These are phyloP conservation scores for Spea multiplicata DNA, from an alignment of 2,113 vertebrate genomes.

Conservation along the genomic window DNA sequence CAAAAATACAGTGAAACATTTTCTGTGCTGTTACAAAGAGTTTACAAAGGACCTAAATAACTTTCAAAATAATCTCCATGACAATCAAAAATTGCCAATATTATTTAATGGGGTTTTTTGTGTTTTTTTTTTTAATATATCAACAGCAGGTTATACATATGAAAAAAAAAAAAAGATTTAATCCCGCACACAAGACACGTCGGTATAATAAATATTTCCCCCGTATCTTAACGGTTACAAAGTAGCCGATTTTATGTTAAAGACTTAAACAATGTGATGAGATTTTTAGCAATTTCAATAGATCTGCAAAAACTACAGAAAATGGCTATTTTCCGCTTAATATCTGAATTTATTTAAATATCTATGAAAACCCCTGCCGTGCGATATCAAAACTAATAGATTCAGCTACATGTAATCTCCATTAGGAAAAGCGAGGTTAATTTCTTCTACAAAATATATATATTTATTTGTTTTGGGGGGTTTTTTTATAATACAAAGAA, in stretches of 20 bases:
- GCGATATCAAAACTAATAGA: constrained; percentile 81
- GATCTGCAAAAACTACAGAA: background rate
- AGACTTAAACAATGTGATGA: constrained; percentile 51
- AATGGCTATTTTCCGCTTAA: constrained; percentile 80
- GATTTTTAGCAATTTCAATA: constrained; percentile 56
- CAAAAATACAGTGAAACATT: constrained; percentile 79
- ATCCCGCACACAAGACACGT: constrained; percentile 63
- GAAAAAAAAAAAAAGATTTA: constrained; percentile 58
- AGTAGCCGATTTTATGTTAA: background rate
- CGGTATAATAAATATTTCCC: constrained; percentile 57
- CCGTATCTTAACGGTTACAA: background rate
- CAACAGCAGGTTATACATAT: constrained; percentile 28
- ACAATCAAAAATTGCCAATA: constrained; percentile 76
- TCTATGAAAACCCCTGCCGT: constrained; percentile 76
- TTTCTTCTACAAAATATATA: constrained; percentile 77
- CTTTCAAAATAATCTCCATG: constrained; percentile 82
- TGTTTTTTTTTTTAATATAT: constrained; percentile 56
- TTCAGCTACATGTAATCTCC: constrained; percentile 78
- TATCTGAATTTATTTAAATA: constrained; percentile 84
- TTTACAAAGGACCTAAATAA: constrained; percentile 76
- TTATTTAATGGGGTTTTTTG: constrained; percentile 63
- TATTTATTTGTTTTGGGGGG: too few species aligned
- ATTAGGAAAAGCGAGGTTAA: constrained; percentile 76
- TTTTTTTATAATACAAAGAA: background rate
- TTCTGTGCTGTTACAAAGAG: constrained; percentile 70